Evolutionary conservation across 2,113 vertebrate species (phyloP).

Genomic region (Nothocercus julius): DNA sequence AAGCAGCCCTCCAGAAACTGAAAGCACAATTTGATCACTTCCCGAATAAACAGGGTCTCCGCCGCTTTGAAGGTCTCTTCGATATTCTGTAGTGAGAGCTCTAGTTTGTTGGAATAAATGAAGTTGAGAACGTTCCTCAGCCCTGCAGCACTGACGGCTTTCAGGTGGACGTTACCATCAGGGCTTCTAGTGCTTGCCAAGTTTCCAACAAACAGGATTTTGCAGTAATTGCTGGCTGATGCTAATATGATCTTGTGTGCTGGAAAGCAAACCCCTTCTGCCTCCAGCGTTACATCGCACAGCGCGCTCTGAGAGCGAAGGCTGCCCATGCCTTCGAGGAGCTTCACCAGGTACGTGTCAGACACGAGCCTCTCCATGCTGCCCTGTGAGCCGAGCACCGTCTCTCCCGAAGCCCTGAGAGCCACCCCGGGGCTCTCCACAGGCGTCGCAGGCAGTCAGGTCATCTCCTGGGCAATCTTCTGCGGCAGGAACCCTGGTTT

Average conservation of each 20-base stretch:
- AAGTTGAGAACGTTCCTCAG: slow-evolving; percentile 64
- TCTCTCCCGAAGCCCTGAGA: rapidly evolving
- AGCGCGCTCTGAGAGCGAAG: neutral
- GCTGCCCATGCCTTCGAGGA: slow-evolving; percentile 46
- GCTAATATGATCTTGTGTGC: slow-evolving; percentile 55
- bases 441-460: neutral
- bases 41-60: slow-evolving; percentile 59
- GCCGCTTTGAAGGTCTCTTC: slow-evolving; percentile 68
- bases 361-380: neutral
- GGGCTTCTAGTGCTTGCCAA: rapidly evolving
- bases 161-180: neutral
- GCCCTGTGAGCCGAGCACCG: neutral
- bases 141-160: slow-evolving; percentile 4
- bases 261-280: slow-evolving; percentile 59
- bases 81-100: slow-evolving; percentile 36
- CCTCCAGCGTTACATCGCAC: slow-evolving; percentile 36
- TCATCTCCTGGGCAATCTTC: neutral
- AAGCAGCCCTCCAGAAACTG: slow-evolving; percentile 54
- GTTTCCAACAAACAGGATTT: slow-evolving; percentile 28
- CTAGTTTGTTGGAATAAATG: slow-evolving; percentile 68
- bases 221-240: slow-evolving; percentile 60
- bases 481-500: rapidly evolving
- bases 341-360: slow-evolving; percentile 7
- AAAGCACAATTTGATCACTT: slow-evolving; percentile 66
- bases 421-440: neutral